Evolutionary conservation across 2,113 vertebrate genomes (phyloP).

Genomic region (Ceyx margarethae): DNA sequence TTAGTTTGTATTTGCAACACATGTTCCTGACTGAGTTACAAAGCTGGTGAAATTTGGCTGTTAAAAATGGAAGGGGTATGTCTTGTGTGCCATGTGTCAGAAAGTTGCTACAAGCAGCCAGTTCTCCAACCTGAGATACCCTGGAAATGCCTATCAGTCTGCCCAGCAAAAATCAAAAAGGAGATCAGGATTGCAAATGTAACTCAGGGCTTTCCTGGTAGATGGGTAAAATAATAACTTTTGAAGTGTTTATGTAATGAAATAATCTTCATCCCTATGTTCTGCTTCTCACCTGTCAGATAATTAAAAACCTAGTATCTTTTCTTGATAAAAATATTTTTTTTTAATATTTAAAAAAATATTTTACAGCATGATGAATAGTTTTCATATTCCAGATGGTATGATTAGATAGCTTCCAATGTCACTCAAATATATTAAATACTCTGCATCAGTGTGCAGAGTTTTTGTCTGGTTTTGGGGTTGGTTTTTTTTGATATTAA

Average conservation of each 20-base stretch:
- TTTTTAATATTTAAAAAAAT: not conserved
- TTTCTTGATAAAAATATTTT: not conserved
- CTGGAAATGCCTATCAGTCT: not conserved
- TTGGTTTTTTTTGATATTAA: not conserved
- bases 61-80: not conserved
- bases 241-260: not conserved
- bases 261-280: not conserved
- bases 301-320: not conserved
- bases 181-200: not conserved
- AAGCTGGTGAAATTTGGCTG: not conserved
- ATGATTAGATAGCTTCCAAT: not conserved
- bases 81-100: not conserved
- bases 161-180: not conserved
- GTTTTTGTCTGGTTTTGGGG: not conserved
- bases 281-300: not conserved
- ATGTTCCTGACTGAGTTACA: not conserved
- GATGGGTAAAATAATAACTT: not conserved
- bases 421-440: not conserved
- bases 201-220: not conserved
- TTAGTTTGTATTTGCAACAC: not conserved
- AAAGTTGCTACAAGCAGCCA: not conserved
- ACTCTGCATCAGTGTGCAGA: accelerated
- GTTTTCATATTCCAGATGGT: not conserved
- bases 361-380: not conserved
- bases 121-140: not conserved